Percentiles rank a stretch among this genome's conserved stretches.
phyloP scores from a whole-genome alignment of 2,113 vertebrate species.

The Columba janthina region DNA sequence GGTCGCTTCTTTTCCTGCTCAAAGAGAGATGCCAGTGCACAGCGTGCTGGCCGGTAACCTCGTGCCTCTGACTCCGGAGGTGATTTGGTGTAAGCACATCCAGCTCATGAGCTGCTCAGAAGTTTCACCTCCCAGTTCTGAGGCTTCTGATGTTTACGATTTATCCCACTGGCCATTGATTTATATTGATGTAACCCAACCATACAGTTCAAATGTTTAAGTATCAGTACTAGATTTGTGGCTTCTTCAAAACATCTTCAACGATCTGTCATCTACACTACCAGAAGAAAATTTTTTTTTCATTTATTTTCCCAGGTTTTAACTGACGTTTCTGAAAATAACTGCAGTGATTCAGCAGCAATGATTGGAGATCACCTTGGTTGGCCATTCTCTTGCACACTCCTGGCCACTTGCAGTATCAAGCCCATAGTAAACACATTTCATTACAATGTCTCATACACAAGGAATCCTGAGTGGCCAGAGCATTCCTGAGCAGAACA shows the following conservation, averaged over 20 bases:
- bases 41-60: background rate
- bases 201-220: background rate
- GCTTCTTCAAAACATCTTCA: background rate
- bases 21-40: background rate
- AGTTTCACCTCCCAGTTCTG: background rate
- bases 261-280: background rate
- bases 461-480: background rate
- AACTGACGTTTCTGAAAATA: background rate
- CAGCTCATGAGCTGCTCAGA: background rate
- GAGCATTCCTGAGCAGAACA: background rate
- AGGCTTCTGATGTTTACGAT: background rate
- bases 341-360: background rate
- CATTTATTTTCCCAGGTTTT: background rate
- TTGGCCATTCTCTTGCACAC: background rate
- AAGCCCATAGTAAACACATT: background rate
- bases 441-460: background rate
- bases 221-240: background rate
- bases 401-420: background rate
- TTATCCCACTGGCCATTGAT: background rate
- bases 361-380: background rate
- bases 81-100: background rate
- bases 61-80: rapidly evolving
- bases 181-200: background rate
- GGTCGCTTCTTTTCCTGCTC: no score
- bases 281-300: background rate